phyloP scores from a whole-genome alignment of 2,888 invertebrate species.

The Choreutis nemorana region DNA sequence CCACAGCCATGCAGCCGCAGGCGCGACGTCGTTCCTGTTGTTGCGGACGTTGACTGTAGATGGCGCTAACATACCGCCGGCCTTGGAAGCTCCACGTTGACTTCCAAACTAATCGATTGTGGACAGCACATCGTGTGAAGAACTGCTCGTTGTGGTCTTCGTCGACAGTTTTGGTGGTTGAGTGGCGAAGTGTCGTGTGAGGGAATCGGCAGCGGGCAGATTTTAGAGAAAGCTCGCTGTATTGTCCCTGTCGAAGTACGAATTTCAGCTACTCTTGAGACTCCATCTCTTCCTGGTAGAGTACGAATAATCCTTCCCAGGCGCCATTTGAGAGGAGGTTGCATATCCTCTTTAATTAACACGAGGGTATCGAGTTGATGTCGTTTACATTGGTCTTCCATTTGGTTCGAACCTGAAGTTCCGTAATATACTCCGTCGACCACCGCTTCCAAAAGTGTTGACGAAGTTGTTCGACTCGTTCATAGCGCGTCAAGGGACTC shows the following conservation, averaged over 20 bases:
- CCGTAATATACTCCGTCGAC: constrained; percentile 12
- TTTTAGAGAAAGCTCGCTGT: constrained; percentile 4
- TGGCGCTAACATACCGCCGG: no score
- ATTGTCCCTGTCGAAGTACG: constrained; percentile 4
- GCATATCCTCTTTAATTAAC: constrained; percentile 2
- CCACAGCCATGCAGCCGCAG: no score
- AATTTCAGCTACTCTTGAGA: constrained; percentile 7
- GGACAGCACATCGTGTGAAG: no score
- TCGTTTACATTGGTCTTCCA: constrained; percentile 9
- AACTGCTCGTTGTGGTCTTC: no score
- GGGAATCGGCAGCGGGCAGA: not conserved
- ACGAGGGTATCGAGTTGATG: constrained; percentile 4
- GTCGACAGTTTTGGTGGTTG: no score
- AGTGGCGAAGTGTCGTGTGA: no score
- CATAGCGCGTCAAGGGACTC: constrained; percentile 8
- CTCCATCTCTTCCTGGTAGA: constrained; percentile 6
- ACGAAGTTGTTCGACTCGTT: constrained; percentile 12
- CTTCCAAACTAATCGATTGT: no score
- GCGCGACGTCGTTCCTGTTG: no score
- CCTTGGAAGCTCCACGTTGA: no score
- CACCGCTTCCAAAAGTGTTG: constrained; percentile 16
- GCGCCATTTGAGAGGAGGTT: constrained; percentile 3
- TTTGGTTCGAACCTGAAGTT: constrained; percentile 16
- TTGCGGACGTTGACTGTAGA: no score
- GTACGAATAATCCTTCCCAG: constrained; percentile 3